These are phyloP conservation scores for Nasua narica DNA, from an alignment of 2,797 vertebrate genomes.

Conservation along the genomic window DNA sequence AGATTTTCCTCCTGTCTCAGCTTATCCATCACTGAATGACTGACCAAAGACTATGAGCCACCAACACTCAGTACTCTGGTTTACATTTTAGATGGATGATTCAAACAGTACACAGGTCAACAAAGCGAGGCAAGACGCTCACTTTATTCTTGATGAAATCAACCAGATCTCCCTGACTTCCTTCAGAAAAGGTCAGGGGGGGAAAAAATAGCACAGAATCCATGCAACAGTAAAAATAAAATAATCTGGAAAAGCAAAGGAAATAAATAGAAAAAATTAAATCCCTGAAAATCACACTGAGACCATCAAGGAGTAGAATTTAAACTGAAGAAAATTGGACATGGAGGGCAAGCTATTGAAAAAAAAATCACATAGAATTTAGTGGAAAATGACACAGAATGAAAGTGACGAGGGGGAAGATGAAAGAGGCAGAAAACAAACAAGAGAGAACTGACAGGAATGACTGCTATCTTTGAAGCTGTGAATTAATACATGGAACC, in stretches of 20 bases:
- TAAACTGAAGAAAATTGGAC: background rate
- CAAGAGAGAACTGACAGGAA: background rate
- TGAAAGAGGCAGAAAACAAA: background rate
- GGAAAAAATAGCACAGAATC: background rate
- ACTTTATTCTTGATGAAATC: background rate
- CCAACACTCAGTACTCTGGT: background rate
- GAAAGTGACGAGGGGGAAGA: background rate
- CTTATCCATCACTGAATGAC: background rate
- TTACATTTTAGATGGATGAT: background rate
- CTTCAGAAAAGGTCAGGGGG: background rate
- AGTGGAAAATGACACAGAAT: background rate
- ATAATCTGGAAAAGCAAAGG: conserved; percentile 12
- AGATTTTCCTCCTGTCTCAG: background rate
- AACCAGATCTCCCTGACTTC: background rate
- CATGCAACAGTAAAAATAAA: background rate
- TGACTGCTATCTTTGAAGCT: background rate
- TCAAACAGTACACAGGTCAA: background rate
- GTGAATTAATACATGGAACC: conserved; percentile 1
- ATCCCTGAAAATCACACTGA: background rate
- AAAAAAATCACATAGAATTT: background rate
- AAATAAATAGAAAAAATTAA: background rate
- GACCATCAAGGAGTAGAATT: background rate
- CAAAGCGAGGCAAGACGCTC: background rate
- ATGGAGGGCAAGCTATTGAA: background rate
- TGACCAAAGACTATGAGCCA: background rate